Percentiles rank a stretch among this genome's conserved stretches.
phyloP scores from a whole-genome alignment of 2,888 invertebrate species.

The Catocala nupta region DNA sequence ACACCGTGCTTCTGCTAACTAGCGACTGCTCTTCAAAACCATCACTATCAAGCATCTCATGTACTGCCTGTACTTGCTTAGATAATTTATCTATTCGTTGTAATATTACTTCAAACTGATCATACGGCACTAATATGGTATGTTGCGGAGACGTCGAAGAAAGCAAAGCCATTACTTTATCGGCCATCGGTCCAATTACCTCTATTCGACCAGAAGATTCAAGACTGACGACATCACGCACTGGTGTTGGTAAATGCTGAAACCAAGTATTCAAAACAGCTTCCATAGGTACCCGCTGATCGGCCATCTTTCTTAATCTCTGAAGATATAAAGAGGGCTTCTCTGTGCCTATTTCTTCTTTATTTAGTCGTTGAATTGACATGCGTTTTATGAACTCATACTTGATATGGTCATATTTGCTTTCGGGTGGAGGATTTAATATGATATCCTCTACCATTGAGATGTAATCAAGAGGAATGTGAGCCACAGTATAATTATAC shows the following conservation, averaged over 20 bases:
- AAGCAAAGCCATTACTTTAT: constrained; percentile 21
- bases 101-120: constrained; percentile 15
- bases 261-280: constrained; percentile 30
- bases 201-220: constrained; percentile 22
- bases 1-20: background rate
- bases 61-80: constrained; percentile 17
- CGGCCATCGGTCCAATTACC: constrained; percentile 26
- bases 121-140: background rate
- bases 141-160: background rate
- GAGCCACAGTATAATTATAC: constrained; percentile 23
- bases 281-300: constrained; percentile 18
- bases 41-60: constrained; percentile 10
- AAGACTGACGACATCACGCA: constrained; percentile 27
- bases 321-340: constrained; percentile 31
- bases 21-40: background rate
- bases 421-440: constrained; percentile 16
- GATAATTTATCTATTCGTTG: constrained; percentile 20
- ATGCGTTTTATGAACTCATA: constrained; percentile 36
- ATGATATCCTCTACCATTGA: constrained; percentile 31
- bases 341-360: constrained; percentile 6
- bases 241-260: constrained; percentile 26
- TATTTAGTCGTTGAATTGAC: constrained; percentile 16
- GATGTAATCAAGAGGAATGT: constrained; percentile 19
- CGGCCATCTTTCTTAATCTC: constrained; percentile 21
- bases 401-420: constrained; percentile 26